phyloP scores from a whole-genome alignment of 2,888 invertebrate genomes.

The Lasioglossum oenotherae region DNA sequence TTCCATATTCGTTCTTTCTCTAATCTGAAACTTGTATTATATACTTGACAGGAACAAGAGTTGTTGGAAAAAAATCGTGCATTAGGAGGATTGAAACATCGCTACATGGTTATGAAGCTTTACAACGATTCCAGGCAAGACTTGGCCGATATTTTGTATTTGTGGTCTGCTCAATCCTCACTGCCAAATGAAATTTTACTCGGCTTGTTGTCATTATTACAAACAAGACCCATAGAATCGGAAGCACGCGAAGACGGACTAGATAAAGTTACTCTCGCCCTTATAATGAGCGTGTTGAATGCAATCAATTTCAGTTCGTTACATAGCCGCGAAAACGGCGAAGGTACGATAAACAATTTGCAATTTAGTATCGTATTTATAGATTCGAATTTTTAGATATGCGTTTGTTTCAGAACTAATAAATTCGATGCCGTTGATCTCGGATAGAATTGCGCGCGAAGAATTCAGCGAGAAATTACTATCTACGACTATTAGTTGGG shows the following conservation, averaged over 20 bases:
- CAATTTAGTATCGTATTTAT: neutral
- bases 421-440: conserved; percentile 80
- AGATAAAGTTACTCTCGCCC: conserved; percentile 91
- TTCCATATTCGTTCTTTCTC: too few relatives aligned
- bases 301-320: conserved; percentile 93
- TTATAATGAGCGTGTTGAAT: conserved; percentile 93
- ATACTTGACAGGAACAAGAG: conserved; percentile 86
- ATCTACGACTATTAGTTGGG: conserved; percentile 84
- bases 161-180: conserved; percentile 91
- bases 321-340: conserved; percentile 90
- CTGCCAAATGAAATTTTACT: conserved; percentile 90
- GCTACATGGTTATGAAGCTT: conserved; percentile 91
- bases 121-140: conserved; percentile 91
- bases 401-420: conserved; percentile 77
- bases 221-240: conserved; percentile 79
- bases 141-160: conserved; percentile 91
- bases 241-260: conserved; percentile 89
- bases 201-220: conserved; percentile 84
- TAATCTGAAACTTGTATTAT: neutral
- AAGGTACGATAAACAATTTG: conserved; percentile 80
- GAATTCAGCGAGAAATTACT: conserved; percentile 88
- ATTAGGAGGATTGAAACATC: conserved; percentile 93
- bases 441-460: conserved; percentile 79
- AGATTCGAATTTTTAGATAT: neutral
- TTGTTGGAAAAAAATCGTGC: conserved; percentile 94